These are phyloP conservation scores for Cyrtorhinus lividipennis DNA, from an alignment of 1,140 invertebrate species.

Conservation along the genomic window DNA sequence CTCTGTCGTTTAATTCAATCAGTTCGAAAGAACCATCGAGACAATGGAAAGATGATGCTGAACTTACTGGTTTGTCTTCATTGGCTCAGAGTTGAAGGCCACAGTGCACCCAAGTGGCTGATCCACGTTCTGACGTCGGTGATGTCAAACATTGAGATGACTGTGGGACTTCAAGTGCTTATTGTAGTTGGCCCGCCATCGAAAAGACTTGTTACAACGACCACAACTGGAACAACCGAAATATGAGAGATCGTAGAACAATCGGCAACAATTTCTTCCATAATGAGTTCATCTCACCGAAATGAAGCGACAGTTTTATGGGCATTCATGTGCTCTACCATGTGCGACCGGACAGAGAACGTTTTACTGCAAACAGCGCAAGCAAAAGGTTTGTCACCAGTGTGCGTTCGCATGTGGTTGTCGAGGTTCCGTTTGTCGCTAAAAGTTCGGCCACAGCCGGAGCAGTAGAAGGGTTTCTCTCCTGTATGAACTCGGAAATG, in stretches of 20 bases:
- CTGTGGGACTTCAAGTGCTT: constrained; percentile 16
- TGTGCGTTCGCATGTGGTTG: constrained; percentile 33
- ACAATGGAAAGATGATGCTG: too few species aligned
- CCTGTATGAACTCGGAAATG: constrained; percentile 26
- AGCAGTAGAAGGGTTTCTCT: constrained; percentile 35
- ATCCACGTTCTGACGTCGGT: too few species aligned
- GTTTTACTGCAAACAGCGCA: constrained; percentile 32
- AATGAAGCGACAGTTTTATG: constrained; percentile 17
- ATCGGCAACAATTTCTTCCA: too few species aligned
- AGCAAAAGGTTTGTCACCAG: constrained; percentile 30
- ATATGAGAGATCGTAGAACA: background rate
- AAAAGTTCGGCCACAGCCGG: constrained; percentile 35
- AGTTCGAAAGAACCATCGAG: too few species aligned
- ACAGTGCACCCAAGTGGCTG: too few species aligned
- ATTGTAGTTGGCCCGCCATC: constrained; percentile 22
- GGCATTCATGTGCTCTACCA: constrained; percentile 19
- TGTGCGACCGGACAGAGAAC: constrained; percentile 26
- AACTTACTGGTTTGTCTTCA: too few species aligned
- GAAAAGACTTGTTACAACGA: constrained; percentile 19
- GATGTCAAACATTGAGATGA: too few species aligned
- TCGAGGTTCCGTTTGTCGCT: constrained; percentile 36
- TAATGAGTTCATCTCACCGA: background rate
- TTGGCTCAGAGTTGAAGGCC: too few species aligned
- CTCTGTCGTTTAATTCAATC: too few species aligned
- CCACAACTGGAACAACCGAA: constrained; percentile 11